These are phyloP conservation scores for Tadarida brasiliensis DNA, from an alignment of 2,797 vertebrate genomes.

Conservation along the genomic window DNA sequence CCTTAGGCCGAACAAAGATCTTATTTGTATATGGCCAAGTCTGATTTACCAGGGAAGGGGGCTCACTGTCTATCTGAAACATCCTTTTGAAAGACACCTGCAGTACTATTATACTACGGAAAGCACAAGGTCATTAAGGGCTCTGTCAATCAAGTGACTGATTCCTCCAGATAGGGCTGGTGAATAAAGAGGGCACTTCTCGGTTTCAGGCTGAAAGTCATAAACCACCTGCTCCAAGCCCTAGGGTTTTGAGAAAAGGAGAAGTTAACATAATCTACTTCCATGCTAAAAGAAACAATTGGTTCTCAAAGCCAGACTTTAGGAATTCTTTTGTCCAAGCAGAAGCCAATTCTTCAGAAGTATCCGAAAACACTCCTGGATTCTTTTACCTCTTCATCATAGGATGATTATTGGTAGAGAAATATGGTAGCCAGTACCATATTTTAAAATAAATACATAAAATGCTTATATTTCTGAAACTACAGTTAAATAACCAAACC, in stretches of 20 bases:
- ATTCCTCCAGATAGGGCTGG: slow-evolving; percentile 75
- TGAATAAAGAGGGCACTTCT: slow-evolving; percentile 78
- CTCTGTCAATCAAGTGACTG: slow-evolving; percentile 77
- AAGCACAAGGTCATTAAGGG: slow-evolving; percentile 72
- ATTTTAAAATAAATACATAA: slow-evolving; percentile 50
- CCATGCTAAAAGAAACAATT: slow-evolving; percentile 68
- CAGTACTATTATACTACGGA: slow-evolving; percentile 61
- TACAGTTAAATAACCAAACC: not conserved
- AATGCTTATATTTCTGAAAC: slow-evolving; percentile 5
- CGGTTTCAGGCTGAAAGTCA: slow-evolving; percentile 78
- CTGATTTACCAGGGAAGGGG: slow-evolving; percentile 65
- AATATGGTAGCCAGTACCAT: not conserved
- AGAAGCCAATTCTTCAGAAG: slow-evolving; percentile 57
- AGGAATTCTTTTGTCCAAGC: slow-evolving; percentile 71
- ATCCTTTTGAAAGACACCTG: slow-evolving; percentile 78
- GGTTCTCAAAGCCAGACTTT: slow-evolving; percentile 56
- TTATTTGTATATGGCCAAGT: slow-evolving; percentile 73
- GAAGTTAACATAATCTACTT: slow-evolving; percentile 71
- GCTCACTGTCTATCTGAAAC: slow-evolving; percentile 66
- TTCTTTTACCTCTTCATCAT: not conserved
- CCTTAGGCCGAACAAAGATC: slow-evolving; percentile 72
- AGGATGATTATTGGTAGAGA: not conserved
- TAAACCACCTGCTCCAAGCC: slow-evolving; percentile 74
- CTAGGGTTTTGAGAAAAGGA: slow-evolving; percentile 70
- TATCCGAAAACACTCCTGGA: slow-evolving; percentile 61